Evolutionary conservation across 53 echinoderm and acorn worm genomes (phyloP), one percentile per base, ranked within the genome.

Genomic region (Crossaster papposus): DNA sequence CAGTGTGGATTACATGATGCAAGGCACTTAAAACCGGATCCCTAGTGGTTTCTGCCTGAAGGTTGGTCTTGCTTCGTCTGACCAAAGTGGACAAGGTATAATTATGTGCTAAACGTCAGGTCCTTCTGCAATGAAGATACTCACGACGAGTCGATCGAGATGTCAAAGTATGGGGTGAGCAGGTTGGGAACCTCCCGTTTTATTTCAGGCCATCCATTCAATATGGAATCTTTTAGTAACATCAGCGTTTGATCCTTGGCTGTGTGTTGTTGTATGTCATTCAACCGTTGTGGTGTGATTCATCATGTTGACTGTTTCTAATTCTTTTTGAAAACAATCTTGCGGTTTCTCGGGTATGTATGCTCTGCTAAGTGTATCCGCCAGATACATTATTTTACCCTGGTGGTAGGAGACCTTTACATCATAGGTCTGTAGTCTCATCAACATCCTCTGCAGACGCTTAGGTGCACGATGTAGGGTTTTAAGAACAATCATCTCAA

Each of bases 251-350:
- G 14, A 51, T 90, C 90, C 23, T 78, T 26, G 9, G 50, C 17
- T 83, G 89, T 77, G 79, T 78, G 83, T 22, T 64, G 13, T 65
- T 78, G 51, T 3, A 92, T 83, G 30, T 76, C 83, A 15, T 79
- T 36, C 62, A 76, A 36, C 5, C 83, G 58, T 26, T 65, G 13
- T 30, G 81, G 71, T 33, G 83, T 70, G 12, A 90, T 58, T 22
- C 38, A 90, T 33, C 90, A 90, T 85, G 74, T 93, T 90, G 14
- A 90, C 80, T 14, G 85, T 65, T 79, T 79, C 93, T 10, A 85
- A 22, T 28, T 90, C 74, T 15, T 72, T 51, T 36, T 78, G 54
- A 62, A 54, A 65, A 10, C 54, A 9, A 30, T 65, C 24, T 28
- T 11, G 34, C 2, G 26, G 8, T 12, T 0, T 14, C 0, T 72